Conservation (phyloP, 2,113 vertebrate genomes). For the Hydropotes inermis region DNA sequence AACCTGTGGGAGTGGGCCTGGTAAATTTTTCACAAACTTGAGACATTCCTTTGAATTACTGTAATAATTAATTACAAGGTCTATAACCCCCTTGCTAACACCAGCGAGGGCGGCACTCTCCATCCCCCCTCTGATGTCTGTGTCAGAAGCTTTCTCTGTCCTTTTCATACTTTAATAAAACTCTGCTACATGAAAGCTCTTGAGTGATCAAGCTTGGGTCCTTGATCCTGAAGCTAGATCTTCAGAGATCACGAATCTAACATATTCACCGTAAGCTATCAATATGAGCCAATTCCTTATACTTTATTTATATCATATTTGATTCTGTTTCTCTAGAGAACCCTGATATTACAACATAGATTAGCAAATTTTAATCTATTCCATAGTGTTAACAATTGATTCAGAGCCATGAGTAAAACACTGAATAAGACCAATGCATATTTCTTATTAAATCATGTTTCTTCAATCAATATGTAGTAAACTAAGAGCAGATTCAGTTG, state of each 20-base stretch:
- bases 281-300: neutral
- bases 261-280: neutral
- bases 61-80: neutral
- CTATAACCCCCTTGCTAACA: neutral
- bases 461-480: neutral
- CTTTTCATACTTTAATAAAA: neutral
- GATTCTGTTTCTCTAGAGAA: neutral
- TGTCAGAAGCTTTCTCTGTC: neutral
- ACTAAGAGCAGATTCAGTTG: neutral
- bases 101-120: accelerated
- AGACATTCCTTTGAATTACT: neutral
- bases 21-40: neutral
- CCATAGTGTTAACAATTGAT: neutral
- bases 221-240: neutral
- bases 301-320: neutral
- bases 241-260: neutral
- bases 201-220: neutral
- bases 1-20: neutral
- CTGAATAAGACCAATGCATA: neutral
- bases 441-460: neutral
- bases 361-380: neutral
- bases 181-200: accelerated
- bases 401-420: neutral
- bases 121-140: accelerated
- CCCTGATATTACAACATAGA: neutral